Conservation (phyloP, 2,113 vertebrate genomes). For the Varanus salvator region DNA sequence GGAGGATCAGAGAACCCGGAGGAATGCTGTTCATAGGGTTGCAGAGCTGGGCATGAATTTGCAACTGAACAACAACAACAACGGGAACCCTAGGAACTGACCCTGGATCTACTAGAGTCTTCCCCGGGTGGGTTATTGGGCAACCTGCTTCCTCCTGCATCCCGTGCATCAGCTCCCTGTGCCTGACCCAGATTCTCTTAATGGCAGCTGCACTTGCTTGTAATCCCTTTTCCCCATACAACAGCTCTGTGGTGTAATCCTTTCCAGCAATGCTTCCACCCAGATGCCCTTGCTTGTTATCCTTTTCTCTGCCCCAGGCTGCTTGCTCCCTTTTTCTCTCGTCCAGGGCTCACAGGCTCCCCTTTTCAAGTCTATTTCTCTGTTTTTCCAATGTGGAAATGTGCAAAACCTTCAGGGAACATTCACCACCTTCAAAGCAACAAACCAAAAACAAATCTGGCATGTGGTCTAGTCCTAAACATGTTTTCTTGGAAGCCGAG, state of each 20-base stretch:
- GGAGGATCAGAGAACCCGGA: no score
- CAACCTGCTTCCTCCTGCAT: background rate
- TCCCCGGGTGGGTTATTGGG: background rate
- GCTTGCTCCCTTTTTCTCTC: slow-evolving; percentile 13
- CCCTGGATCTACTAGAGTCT: background rate
- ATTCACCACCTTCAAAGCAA: background rate
- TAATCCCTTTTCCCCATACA: slow-evolving; percentile 33
- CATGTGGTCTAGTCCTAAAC: background rate
- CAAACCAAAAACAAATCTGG: background rate
- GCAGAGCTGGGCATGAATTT: no score
- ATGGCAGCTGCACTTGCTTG: slow-evolving; percentile 21
- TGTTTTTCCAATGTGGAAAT: background rate
- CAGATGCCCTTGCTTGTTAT: slow-evolving; percentile 19
- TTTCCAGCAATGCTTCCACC: background rate
- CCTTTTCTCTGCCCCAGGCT: slow-evolving; percentile 26
- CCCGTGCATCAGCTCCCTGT: background rate
- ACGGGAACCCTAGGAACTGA: no score
- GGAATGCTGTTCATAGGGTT: no score
- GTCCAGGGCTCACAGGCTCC: background rate
- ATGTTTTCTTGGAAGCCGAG: background rate
- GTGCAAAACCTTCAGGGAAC: background rate
- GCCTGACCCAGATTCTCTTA: slow-evolving; percentile 36
- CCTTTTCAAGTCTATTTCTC: background rate
- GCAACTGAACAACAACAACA: no score
- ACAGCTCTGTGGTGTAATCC: slow-evolving; percentile 27